Conservation (phyloP, 2,888 invertebrate genomes). For the Griposia aprilina region DNA sequence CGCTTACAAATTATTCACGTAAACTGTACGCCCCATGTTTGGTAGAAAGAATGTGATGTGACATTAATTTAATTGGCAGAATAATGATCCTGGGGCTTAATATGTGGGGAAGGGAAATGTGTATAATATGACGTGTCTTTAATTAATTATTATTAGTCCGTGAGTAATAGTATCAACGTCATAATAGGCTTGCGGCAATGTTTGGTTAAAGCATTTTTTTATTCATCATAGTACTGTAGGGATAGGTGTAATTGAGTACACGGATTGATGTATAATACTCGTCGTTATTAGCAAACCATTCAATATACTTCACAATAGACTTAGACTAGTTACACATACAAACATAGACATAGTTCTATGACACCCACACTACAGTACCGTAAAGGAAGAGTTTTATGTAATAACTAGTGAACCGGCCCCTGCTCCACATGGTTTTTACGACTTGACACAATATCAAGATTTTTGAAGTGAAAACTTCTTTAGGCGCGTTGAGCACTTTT, state of each 20-base stretch:
- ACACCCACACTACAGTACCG: too few species aligned
- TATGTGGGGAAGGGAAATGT: background rate
- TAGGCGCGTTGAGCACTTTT: too few species aligned
- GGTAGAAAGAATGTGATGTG: slow-evolving; percentile 48
- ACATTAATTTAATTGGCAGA: slow-evolving; percentile 42
- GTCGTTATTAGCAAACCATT: too few species aligned
- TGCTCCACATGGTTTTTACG: background rate
- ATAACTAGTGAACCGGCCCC: background rate
- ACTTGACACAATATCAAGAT: background rate
- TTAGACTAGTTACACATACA: too few species aligned
- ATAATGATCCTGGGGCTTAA: slow-evolving; percentile 26
- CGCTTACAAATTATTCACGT: slow-evolving; percentile 65
- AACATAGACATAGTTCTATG: too few species aligned
- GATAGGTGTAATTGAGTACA: too few species aligned
- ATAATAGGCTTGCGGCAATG: background rate
- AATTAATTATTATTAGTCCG: slow-evolving; percentile 12
- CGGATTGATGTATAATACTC: too few species aligned
- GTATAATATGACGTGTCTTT: slow-evolving; percentile 25
- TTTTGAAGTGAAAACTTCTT: too few species aligned
- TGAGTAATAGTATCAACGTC: background rate
- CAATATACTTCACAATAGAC: too few species aligned
- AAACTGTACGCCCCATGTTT: slow-evolving; percentile 45
- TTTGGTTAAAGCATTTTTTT: background rate
- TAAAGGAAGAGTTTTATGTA: background rate
- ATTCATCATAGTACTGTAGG: background rate